phyloP scores from a whole-genome alignment of 2,797 vertebrate genomes.

The Catharus ustulatus region DNA sequence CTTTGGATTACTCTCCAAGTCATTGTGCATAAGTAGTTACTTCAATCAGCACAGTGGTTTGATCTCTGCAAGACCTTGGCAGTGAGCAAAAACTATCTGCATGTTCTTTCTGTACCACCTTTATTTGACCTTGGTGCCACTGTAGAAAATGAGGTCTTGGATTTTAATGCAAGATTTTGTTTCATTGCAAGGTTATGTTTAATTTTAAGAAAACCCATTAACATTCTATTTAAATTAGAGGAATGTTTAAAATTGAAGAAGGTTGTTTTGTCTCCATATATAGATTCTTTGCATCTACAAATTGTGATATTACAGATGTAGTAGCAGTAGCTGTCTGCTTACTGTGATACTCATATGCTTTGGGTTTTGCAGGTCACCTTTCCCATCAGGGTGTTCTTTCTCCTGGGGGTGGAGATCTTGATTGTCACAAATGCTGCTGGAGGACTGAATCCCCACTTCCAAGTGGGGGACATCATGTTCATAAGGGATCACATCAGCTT shows the following conservation, averaged over 20 bases:
- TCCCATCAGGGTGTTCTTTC: constrained; percentile 84
- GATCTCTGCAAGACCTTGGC: neutral
- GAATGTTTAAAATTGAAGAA: neutral
- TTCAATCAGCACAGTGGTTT: constrained; percentile 10
- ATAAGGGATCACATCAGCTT: constrained; percentile 88
- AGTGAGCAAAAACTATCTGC: neutral
- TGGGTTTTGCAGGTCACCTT: constrained; percentile 79
- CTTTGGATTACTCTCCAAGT: neutral
- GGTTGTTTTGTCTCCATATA: neutral
- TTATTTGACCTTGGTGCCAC: neutral
- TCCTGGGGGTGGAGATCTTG: constrained; percentile 82
- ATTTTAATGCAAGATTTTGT: neutral
- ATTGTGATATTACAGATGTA: neutral
- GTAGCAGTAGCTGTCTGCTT: neutral
- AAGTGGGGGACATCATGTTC: constrained; percentile 86
- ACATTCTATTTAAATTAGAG: neutral
- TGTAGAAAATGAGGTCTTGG: neutral
- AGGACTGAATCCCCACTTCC: constrained; percentile 78
- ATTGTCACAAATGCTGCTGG: constrained; percentile 89
- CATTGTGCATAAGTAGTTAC: neutral
- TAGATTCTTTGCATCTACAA: neutral
- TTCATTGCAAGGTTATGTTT: neutral
- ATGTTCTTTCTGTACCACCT: neutral
- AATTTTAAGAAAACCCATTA: neutral
- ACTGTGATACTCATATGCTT: neutral